Evolutionary conservation across 2,113 vertebrate species (phyloP).

Genomic region (Podocnemis expansa): DNA sequence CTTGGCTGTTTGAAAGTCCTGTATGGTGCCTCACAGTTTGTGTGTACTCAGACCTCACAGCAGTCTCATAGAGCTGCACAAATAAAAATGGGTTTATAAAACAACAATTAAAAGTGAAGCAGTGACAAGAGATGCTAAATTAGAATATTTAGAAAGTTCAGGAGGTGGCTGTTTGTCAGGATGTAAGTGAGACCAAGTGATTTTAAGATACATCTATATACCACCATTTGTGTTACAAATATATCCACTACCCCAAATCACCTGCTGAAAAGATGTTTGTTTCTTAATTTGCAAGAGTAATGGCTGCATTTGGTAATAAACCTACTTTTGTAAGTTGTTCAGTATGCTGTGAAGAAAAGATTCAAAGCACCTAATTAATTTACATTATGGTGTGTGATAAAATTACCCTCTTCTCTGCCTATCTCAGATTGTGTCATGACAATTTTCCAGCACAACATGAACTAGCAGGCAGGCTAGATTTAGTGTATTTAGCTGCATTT

Average conservation of each 20-base stretch:
- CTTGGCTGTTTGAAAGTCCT: background rate
- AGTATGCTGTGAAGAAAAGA: conserved; percentile 32
- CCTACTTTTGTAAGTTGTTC: background rate
- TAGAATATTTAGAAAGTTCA: rapidly evolving
- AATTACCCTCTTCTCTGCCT: background rate
- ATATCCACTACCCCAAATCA: background rate
- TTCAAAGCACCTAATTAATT: conserved; percentile 49
- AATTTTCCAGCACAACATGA: background rate
- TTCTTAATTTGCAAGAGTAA: conserved; percentile 42
- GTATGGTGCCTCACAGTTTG: too few species aligned
- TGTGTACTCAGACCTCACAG: background rate
- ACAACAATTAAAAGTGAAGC: rapidly evolving
- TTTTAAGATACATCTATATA: rapidly evolving
- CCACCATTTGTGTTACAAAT: background rate
- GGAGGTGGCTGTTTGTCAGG: background rate
- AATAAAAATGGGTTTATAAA: background rate
- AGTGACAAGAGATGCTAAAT: background rate
- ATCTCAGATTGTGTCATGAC: background rate
- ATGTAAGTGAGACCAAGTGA: rapidly evolving
- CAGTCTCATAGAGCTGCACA: background rate
- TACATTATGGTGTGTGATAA: background rate
- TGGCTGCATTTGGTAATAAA: conserved; percentile 31
- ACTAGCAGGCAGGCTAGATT: background rate
- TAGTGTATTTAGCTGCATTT: rapidly evolving
- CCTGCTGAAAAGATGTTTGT: background rate